Evolutionary conservation across 53 echinoderm and acorn worm species (phyloP).

Genomic region (Zoroaster sp.): DNA sequence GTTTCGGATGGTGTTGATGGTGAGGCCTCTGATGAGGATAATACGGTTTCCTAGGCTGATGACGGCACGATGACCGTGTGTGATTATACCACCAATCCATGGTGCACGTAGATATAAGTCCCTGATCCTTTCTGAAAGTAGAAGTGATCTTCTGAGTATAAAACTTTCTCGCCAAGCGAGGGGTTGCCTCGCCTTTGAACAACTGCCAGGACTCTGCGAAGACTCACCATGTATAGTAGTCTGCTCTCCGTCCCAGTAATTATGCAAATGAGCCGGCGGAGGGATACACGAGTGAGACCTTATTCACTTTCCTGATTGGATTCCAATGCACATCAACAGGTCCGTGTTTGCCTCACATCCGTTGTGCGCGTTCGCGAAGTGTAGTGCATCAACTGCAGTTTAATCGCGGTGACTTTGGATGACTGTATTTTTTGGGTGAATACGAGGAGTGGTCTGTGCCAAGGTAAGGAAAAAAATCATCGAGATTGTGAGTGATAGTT

Average conservation of each 20-base stretch:
- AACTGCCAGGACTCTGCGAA: neutral
- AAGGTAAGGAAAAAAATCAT: neutral
- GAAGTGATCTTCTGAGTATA: neutral
- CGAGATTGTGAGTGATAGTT: neutral
- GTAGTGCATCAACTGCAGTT: neutral
- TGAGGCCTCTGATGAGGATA: slow-evolving; percentile 27
- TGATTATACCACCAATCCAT: slow-evolving; percentile 76
- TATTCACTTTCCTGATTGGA: slow-evolving; percentile 54
- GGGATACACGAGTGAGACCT: slow-evolving; percentile 48
- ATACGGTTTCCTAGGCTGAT: slow-evolving; percentile 27
- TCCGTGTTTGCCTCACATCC: slow-evolving; percentile 27
- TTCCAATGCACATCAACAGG: slow-evolving; percentile 42
- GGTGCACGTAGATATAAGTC: slow-evolving; percentile 40
- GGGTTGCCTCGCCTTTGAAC: slow-evolving; percentile 42
- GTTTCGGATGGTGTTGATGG: slow-evolving; percentile 42
- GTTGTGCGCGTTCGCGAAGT: slow-evolving; percentile 24
- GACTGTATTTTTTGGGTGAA: neutral
- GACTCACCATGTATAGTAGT: slow-evolving; percentile 2
- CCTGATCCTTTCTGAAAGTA: neutral
- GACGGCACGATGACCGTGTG: slow-evolving; percentile 41
- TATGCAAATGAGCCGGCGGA: slow-evolving; percentile 45
- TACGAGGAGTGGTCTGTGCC: neutral
- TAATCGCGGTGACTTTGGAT: neutral
- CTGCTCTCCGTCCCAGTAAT: slow-evolving; percentile 6
- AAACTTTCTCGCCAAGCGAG: slow-evolving; percentile 10